These are phyloP conservation scores for Chamaetylas fuelleborni DNA, from an alignment of 2,113 vertebrate genomes.

Conservation along the genomic window DNA sequence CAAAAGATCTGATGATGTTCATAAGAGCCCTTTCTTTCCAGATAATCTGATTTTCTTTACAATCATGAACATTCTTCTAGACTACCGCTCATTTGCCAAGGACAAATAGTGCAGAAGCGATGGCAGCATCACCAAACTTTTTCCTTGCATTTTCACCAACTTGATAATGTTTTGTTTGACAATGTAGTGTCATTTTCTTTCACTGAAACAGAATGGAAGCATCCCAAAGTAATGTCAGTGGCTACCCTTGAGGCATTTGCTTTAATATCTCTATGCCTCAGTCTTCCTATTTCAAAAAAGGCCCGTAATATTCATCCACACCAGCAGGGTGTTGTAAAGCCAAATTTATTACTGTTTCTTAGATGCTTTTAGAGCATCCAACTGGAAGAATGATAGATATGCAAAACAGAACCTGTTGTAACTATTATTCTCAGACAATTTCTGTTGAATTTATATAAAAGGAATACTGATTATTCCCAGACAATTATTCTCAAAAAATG, in stretches of 20 bases:
- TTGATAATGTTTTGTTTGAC: neutral
- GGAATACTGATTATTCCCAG: constrained; percentile 12
- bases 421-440: constrained; percentile 48
- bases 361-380: constrained; percentile 43
- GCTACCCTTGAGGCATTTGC: neutral
- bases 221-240: neutral
- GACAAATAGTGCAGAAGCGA: neutral
- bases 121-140: neutral
- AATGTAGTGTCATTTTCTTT: neutral
- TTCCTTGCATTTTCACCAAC: neutral
- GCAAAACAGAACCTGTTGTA: constrained; percentile 42
- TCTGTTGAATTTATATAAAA: constrained; percentile 43
- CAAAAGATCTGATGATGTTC: neutral
- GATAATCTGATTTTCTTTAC: neutral
- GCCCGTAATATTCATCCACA: constrained; percentile 28
- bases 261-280: neutral
- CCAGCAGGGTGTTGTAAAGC: constrained; percentile 43
- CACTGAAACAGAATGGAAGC: neutral
- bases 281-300: constrained; percentile 27
- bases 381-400: constrained; percentile 40
- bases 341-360: constrained; percentile 55
- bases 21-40: neutral
- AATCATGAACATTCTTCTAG: neutral
- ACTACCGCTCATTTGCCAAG: neutral
- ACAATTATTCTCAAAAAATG: constrained; percentile 12